These are phyloP conservation scores for Bellardia bayeri DNA, from an alignment of 2,888 invertebrate species.

Conservation along the genomic window DNA sequence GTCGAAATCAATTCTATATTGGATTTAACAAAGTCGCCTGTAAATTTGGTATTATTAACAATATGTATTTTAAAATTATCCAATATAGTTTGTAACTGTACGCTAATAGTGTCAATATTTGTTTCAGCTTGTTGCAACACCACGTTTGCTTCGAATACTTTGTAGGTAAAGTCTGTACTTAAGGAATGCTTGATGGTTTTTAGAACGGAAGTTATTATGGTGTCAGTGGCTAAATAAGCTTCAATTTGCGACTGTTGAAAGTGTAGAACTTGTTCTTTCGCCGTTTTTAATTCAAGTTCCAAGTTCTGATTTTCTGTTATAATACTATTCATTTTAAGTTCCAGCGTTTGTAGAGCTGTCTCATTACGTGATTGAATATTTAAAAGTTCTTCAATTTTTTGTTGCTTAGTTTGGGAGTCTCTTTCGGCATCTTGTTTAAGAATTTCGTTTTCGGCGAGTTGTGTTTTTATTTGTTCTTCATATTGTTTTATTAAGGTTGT, in stretches of 20 bases:
- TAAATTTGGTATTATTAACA: not conserved
- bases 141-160: conserved; percentile 44
- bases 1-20: conserved; percentile 72
- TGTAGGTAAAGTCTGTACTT: conserved; percentile 50
- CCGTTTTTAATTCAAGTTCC: conserved; percentile 11
- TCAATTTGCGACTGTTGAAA: conserved; percentile 75
- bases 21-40: conserved; percentile 24
- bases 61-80: conserved; percentile 36
- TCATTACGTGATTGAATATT: conserved; percentile 45
- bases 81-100: conserved; percentile 17
- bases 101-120: conserved; percentile 24
- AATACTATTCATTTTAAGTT: conserved; percentile 84
- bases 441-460: conserved; percentile 28
- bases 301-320: conserved; percentile 66
- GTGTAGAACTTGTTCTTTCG: conserved; percentile 64
- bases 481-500: conserved; percentile 39
- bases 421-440: conserved; percentile 38
- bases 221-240: conserved; percentile 53
- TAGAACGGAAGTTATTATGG: conserved; percentile 31
- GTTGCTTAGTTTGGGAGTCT: conserved; percentile 46
- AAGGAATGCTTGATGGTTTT: conserved; percentile 43
- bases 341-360: conserved; percentile 83
- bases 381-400: conserved; percentile 60
- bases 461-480: conserved; percentile 51
- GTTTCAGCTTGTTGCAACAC: conserved; percentile 37